Evolutionary conservation across 2,113 vertebrate genomes (phyloP).

Genomic region (Xenopus tropicalis): UCB_Xtro_10.0 CM004450.2:125566501-125567000

Average conservation of each 20-base stretch:
- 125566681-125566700: background rate
- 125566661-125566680: too few species aligned
- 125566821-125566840: background rate
- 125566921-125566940: conserved; percentile 11
- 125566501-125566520: background rate
- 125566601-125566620: too few species aligned
- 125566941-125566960: background rate
- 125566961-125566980: background rate
- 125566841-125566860: background rate
- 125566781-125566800: background rate
- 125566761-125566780: background rate
- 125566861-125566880: background rate
- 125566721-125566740: background rate
- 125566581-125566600: too few species aligned
- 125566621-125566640: too few species aligned
- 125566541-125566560: too few species aligned
- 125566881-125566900: conserved; percentile 5
- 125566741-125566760: background rate
- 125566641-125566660: too few species aligned
- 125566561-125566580: too few species aligned
- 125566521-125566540: background rate
- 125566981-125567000: background rate
- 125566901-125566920: conserved; percentile 9
- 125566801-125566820: background rate
- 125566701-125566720: background rate